These are phyloP conservation scores for Pemphigus obesinymphae DNA, from an alignment of 1,140 invertebrate genomes.

Conservation along the genomic window DNA sequence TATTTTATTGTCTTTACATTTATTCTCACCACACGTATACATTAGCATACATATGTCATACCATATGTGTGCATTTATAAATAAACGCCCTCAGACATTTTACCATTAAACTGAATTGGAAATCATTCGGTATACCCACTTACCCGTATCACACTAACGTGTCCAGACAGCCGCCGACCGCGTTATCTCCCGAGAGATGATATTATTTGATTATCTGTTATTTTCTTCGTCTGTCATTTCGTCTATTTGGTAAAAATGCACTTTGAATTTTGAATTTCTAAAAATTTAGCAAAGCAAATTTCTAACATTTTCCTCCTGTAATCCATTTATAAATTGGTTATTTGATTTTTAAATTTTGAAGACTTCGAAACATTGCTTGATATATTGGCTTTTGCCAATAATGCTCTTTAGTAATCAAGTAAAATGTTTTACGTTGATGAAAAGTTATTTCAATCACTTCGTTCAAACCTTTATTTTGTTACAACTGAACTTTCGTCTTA, in stretches of 20 bases:
- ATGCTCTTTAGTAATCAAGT: not conserved
- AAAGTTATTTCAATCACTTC: not conserved
- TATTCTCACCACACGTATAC: too few species aligned
- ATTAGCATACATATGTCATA: too few species aligned
- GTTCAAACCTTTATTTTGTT: not conserved
- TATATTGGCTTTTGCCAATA: not conserved
- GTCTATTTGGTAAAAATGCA: not conserved
- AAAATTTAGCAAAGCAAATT: not conserved
- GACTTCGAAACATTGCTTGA: not conserved
- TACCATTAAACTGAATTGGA: too few species aligned
- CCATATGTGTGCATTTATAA: too few species aligned
- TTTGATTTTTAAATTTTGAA: not conserved
- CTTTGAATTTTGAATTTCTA: not conserved
- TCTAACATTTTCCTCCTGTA: not conserved
- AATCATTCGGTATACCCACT: too few species aligned
- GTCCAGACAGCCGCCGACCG: too few species aligned
- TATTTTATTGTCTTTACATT: too few species aligned
- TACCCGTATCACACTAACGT: too few species aligned
- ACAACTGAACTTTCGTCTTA: slow-evolving; percentile 33
- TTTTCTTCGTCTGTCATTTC: not conserved
- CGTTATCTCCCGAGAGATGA: slow-evolving; percentile 3
- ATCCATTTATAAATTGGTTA: not conserved
- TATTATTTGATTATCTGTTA: not conserved
- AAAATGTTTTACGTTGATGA: not conserved
- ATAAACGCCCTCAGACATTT: too few species aligned